Conservation (phyloP, 2,888 invertebrate genomes). For the Ectemnius continuus region DNA sequence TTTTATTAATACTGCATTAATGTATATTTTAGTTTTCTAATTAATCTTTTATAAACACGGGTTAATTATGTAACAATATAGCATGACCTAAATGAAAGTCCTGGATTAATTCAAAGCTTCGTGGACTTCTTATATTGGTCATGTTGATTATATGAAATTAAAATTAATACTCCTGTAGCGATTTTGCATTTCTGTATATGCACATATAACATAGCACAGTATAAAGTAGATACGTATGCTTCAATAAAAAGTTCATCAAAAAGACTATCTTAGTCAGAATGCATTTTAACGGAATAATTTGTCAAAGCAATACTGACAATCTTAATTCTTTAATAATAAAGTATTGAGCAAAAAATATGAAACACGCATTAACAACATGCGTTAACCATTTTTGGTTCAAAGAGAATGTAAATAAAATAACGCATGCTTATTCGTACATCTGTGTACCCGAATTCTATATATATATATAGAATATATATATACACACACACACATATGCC, state of each 20-base stretch:
- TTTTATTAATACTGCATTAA: constrained; percentile 20
- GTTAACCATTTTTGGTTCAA: too few species aligned
- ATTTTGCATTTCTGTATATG: too few species aligned
- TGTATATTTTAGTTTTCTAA: neutral
- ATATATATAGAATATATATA: neutral
- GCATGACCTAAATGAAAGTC: neutral
- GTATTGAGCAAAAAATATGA: too few species aligned
- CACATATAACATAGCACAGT: neutral
- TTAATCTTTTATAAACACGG: constrained; percentile 6
- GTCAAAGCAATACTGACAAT: too few species aligned
- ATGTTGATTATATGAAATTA: too few species aligned
- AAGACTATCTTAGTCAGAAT: constrained; percentile 25
- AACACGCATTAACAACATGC: too few species aligned
- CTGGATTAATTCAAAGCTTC: neutral
- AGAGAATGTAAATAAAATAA: too few species aligned
- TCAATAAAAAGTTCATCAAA: neutral
- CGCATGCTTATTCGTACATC: too few species aligned
- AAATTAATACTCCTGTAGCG: too few species aligned
- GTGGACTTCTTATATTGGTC: too few species aligned
- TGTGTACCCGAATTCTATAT: too few species aligned
- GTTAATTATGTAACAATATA: neutral
- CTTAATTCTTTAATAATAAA: too few species aligned
- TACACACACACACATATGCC: neutral
- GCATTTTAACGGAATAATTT: neutral
- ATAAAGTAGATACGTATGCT: neutral